A percentile compares a stretch with the other conserved stretches of the same genome.
These are phyloP conservation scores for Macquaria ambigua DNA, from an alignment of 2,113 vertebrate species.

Conservation along the genomic window DNA sequence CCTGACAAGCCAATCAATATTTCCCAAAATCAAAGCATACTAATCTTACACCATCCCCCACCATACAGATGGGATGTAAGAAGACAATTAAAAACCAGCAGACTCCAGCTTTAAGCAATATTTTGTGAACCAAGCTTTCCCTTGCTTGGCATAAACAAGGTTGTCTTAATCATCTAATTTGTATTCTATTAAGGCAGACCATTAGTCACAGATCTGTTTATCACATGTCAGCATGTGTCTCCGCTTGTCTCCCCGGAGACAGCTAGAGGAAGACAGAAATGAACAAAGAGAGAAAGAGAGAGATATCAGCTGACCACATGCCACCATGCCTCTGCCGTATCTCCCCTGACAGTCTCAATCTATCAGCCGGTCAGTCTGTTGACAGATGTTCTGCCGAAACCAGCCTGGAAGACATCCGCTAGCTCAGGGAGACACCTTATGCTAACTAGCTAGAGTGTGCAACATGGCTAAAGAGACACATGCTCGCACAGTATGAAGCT, in stretches of 20 bases:
- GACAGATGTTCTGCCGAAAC: slow-evolving; percentile 49
- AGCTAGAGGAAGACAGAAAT: slow-evolving; percentile 35
- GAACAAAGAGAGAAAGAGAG: slow-evolving; percentile 38
- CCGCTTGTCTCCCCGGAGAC: slow-evolving; percentile 56
- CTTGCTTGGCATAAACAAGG: slow-evolving; percentile 45
- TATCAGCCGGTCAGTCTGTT: slow-evolving; percentile 62
- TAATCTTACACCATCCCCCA: slow-evolving; percentile 1
- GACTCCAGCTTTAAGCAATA: slow-evolving; percentile 29
- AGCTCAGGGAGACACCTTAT: slow-evolving; percentile 57
- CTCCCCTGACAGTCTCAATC: slow-evolving; percentile 51
- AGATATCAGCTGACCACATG: slow-evolving; percentile 61
- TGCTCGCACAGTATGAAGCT: slow-evolving; percentile 61
- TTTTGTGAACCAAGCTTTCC: slow-evolving; percentile 17
- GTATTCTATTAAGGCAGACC: slow-evolving; percentile 65
- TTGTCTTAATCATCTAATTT: slow-evolving; percentile 64
- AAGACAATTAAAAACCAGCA: slow-evolving; percentile 39
- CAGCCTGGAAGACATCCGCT: slow-evolving; percentile 65
- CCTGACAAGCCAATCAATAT: slow-evolving; percentile 31
- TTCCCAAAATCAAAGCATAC: neutral
- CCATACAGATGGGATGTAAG: neutral
- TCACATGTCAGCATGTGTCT: slow-evolving; percentile 66
- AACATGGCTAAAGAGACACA: slow-evolving; percentile 53
- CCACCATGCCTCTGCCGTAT: slow-evolving; percentile 39
- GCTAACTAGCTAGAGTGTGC: slow-evolving; percentile 25
- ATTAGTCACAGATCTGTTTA: slow-evolving; percentile 73